phyloP scores from a whole-genome alignment of 2,113 vertebrate genomes.

The Pagrus major region DNA sequence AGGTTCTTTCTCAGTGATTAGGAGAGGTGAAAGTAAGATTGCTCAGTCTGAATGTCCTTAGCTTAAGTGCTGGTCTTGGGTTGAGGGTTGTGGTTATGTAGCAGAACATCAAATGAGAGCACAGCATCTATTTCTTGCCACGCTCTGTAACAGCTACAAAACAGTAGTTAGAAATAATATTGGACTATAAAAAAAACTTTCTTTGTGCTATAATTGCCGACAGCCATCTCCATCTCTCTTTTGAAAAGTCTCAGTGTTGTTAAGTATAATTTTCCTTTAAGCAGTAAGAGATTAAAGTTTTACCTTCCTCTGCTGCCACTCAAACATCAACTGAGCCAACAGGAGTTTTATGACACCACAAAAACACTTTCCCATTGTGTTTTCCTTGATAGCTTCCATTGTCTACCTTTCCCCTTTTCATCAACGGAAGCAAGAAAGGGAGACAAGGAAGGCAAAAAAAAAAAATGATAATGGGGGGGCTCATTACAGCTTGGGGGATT shows the following conservation, averaged over 20 bases:
- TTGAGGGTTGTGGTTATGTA: neutral
- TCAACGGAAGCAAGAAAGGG: constrained; percentile 36
- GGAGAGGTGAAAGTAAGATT: neutral
- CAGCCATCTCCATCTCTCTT: constrained; percentile 10
- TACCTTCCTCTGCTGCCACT: constrained; percentile 34
- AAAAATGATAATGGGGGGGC: constrained; percentile 14
- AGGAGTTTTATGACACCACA: constrained; percentile 42
- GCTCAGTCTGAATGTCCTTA: neutral
- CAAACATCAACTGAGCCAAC: constrained; percentile 38
- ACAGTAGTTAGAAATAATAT: constrained; percentile 2
- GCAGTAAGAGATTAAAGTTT: constrained; percentile 42
- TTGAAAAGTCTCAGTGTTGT: constrained; percentile 7
- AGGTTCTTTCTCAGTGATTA: neutral
- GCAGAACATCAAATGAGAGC: neutral
- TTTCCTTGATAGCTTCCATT: constrained; percentile 60
- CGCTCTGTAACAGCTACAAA: neutral
- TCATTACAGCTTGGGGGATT: constrained; percentile 70
- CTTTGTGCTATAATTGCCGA: constrained; percentile 11
- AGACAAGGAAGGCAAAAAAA: constrained; percentile 16
- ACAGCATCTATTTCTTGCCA: neutral
- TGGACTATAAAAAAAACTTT: neutral
- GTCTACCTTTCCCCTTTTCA: constrained; percentile 59
- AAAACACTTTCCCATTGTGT: constrained; percentile 54
- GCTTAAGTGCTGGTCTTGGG: too few species aligned
- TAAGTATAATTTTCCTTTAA: constrained; percentile 42